phyloP scores from a whole-genome alignment of 2,797 vertebrate species.

The Mormyrops attenuatus region DNA sequence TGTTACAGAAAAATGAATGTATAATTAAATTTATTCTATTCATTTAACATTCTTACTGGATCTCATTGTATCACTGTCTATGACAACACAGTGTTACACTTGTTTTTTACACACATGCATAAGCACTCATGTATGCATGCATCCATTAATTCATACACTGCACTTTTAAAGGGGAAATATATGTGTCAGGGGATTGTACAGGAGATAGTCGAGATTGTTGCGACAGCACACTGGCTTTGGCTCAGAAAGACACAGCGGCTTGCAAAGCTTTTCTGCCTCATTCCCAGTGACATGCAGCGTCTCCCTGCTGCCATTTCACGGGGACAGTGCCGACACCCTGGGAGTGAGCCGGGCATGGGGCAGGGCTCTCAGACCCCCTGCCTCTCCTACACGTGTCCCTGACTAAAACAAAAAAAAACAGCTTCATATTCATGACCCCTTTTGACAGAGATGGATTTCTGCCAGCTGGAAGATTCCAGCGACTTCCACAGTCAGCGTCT shows the following conservation, averaged over 20 bases:
- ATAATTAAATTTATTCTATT: not conserved
- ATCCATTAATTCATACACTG: not conserved
- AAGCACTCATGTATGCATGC: not conserved
- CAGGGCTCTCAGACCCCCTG: not conserved
- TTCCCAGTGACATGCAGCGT: not conserved
- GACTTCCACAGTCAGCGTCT: conserved; percentile 51
- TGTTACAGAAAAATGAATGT: not conserved
- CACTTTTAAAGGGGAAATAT: not conserved
- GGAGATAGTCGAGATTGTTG: not conserved
- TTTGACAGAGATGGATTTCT: conserved; percentile 41
- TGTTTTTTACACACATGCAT: not conserved
- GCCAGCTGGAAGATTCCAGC: conserved; percentile 48
- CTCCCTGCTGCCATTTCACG: not conserved
- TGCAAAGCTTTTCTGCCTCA: not conserved
- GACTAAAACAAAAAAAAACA: not conserved
- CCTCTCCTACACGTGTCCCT: not conserved
- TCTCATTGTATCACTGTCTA: not conserved
- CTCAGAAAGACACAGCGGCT: not conserved
- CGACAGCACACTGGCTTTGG: not conserved
- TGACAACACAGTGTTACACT: not conserved
- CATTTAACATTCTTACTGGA: not conserved
- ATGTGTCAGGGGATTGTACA: not conserved
- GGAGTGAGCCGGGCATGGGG: not conserved
- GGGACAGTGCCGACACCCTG: not conserved
- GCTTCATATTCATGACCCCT: not conserved